Conservation (phyloP, 2,113 vertebrate species). For the Aptenodytes forsteri region DNA sequence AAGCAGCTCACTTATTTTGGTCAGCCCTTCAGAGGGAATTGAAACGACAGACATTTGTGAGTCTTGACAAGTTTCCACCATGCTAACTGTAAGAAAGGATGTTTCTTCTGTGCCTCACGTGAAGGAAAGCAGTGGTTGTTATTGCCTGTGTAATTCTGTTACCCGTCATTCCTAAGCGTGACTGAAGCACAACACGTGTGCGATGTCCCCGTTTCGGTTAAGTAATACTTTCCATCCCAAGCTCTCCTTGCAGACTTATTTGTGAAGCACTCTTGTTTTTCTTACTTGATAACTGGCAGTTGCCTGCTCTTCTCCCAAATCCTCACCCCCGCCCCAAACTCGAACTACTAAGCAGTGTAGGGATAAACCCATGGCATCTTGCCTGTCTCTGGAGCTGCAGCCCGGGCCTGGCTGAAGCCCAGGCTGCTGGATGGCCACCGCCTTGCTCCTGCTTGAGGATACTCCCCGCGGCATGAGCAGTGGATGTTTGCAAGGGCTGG, state of each 20-base stretch:
- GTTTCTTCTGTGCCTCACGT: background rate
- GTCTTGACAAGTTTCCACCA: background rate
- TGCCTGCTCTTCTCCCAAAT: background rate
- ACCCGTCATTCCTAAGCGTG: fast-evolving
- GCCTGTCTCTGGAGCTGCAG: background rate
- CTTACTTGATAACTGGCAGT: background rate
- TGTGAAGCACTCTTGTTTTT: background rate
- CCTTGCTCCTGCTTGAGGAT: background rate
- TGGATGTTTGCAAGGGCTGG: background rate
- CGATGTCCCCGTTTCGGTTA: fast-evolving
- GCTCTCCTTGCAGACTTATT: background rate
- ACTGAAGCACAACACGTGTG: background rate
- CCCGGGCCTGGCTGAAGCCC: background rate
- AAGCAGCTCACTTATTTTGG: background rate
- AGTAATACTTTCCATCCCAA: background rate
- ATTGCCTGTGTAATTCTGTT: background rate
- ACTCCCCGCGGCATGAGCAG: background rate
- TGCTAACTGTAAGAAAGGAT: background rate
- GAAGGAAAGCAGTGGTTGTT: background rate
- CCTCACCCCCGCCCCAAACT: background rate
- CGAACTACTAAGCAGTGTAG: background rate
- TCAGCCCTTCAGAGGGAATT: background rate
- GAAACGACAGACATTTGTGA: background rate
- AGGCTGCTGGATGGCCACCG: background rate
- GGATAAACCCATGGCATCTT: background rate